Percentiles rank a stretch among this genome's conserved stretches.
These are phyloP conservation scores for Diogma glabrata DNA, from an alignment of 2,888 invertebrate species.

Conservation along the genomic window DNA sequence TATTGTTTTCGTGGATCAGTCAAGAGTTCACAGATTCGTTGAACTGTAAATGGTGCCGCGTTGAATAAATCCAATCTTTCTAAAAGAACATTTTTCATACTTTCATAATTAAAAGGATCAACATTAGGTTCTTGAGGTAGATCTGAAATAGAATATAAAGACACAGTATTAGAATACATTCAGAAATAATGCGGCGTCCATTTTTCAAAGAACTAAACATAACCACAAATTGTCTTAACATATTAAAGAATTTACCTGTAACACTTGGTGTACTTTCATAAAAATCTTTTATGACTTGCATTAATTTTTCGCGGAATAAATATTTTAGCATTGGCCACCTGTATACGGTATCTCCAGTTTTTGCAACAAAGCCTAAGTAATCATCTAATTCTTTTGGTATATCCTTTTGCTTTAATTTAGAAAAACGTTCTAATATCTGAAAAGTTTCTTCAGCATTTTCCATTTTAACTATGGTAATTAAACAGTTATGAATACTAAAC, in stretches of 20 bases:
- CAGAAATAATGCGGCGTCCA: conserved; percentile 7
- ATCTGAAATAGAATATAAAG: conserved; percentile 39
- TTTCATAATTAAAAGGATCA: conserved; percentile 80
- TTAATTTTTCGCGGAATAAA: conserved; percentile 76
- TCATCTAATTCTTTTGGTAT: conserved; percentile 84
- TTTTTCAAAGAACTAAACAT: conserved; percentile 5
- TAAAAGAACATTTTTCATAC: conserved; percentile 70
- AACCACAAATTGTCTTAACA: neutral
- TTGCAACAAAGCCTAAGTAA: conserved; percentile 79
- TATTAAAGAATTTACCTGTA: conserved; percentile 27
- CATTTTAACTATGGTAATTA: no score
- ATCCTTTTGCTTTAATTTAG: conserved; percentile 62
- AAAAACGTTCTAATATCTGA: conserved; percentile 72
- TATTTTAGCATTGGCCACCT: conserved; percentile 83
- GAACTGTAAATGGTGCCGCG: conserved; percentile 92
- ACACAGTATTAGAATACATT: conserved; percentile 4
- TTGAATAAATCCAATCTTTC: conserved; percentile 73
- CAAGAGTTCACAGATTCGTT: conserved; percentile 87
- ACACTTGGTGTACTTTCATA: conserved; percentile 61
- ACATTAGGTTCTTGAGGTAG: conserved; percentile 83
- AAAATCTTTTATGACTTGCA: conserved; percentile 78
- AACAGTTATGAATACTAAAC: no score
- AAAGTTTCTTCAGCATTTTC: conserved; percentile 78
- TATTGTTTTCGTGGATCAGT: conserved; percentile 89
- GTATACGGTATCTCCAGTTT: conserved; percentile 88